Conservation (phyloP, 1,140 invertebrate genomes). For the Orchestia grillus region DNA sequence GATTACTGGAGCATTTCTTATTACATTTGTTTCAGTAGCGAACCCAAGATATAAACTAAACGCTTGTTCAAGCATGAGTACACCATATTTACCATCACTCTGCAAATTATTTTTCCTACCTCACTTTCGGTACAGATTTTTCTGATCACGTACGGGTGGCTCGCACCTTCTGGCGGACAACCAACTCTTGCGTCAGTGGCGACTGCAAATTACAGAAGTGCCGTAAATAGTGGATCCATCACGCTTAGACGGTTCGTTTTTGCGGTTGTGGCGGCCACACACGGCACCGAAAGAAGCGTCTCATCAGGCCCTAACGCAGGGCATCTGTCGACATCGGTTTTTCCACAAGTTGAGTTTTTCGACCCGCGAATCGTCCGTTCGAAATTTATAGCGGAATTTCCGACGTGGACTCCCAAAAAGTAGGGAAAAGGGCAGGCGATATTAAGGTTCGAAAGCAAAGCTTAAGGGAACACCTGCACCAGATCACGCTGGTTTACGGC, state of each 20-base stretch:
- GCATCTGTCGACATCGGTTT: background rate
- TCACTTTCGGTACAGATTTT: background rate
- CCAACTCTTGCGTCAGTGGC: background rate
- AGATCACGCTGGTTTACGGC: background rate
- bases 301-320: background rate
- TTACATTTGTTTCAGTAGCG: too few species aligned
- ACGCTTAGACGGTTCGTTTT: background rate
- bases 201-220: background rate
- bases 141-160: too few species aligned
- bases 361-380: constrained; percentile 4
- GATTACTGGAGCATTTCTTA: too few species aligned
- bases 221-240: background rate
- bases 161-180: background rate
- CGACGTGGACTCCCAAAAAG: background rate
- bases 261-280: background rate
- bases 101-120: too few species aligned
- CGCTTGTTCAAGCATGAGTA: too few species aligned
- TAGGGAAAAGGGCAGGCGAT: background rate
- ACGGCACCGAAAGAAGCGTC: background rate
- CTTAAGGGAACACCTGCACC: background rate
- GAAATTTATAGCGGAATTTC: background rate
- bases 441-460: background rate
- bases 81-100: too few species aligned
- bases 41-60: too few species aligned
- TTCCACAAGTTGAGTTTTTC: background rate